Evolutionary conservation across 2,888 invertebrate genomes (phyloP), one percentile per base, ranked within the genome.

Genomic region (Limenitis arthemis): DNA sequence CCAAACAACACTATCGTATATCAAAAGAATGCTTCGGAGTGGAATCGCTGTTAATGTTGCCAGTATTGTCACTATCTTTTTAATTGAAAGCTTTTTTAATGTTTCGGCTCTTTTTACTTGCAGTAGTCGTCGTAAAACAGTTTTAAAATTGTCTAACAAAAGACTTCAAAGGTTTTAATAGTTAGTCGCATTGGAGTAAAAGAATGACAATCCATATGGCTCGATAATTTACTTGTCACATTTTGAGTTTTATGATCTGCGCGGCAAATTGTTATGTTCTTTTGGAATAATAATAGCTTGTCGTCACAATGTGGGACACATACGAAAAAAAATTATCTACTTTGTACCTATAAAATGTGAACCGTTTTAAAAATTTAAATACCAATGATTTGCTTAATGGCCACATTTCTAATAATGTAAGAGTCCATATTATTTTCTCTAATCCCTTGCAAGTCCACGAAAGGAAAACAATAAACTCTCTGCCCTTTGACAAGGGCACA

Each of bases 1-100:
- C 67, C 67, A 67, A 72, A 77, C 85, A 85, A 85, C 79, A 69
- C 77, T 86, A 86, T 86, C 85, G 74, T 72, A 81, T 86, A 81
- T 86, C 85, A 86, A 86, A 86, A 73, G 82, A 67, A 65, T 64
- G 62, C 53, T 52, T 62, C 64, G 60, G 61, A 66, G 62, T 67
- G 68, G 70, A 73, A 73, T 75, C 72, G 70, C 67, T 69, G 68
- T 79, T 77, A 76, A 78, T 73, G 77, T 72, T 77, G 73, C 73
- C 71, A 75, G 67, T 72, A 82, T 80, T 84, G 84, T 83, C 81
- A 77, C 84, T 79, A 77, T 79, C 71, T 78, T 77, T 81, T 80
- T 76, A 75, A 76, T 76, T 82, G 75, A 79, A 77, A 69, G 74
- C 74, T 75, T 76, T 59, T 78, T 77, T 73, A 76, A 73, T 72